A percentile compares a stretch with the other conserved stretches of the same genome.
phyloP scores from a whole-genome alignment of 2,797 vertebrate genomes.

The Lacerta viridis region DNA sequence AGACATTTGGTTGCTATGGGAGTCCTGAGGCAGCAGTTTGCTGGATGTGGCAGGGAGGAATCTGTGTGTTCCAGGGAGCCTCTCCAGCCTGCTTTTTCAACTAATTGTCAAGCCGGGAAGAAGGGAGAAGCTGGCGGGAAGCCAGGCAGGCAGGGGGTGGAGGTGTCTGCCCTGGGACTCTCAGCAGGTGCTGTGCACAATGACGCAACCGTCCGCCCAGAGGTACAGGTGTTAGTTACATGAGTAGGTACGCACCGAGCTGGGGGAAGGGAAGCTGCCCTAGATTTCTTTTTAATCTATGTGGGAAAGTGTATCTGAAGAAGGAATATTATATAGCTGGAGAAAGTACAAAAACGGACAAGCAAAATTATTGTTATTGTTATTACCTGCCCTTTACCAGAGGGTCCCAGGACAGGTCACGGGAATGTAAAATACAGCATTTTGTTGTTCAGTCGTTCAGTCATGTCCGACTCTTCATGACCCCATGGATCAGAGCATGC shows the following conservation, averaged over 20 bases:
- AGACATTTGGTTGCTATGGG: conserved; percentile 49
- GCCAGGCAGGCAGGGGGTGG: conserved; percentile 11
- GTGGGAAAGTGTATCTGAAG: neutral
- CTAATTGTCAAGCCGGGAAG: conserved; percentile 31
- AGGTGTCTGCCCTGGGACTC: conserved; percentile 21
- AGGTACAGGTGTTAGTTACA: conserved; percentile 22
- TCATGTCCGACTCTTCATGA: too few species aligned
- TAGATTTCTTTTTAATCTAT: neutral
- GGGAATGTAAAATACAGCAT: too few species aligned
- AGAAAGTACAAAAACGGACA: neutral
- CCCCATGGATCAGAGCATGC: too few species aligned
- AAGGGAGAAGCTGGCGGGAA: conserved; percentile 3
- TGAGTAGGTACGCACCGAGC: neutral
- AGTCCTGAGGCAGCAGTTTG: conserved; percentile 27
- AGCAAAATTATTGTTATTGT: too few species aligned
- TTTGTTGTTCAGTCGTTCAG: too few species aligned
- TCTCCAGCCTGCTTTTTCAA: conserved; percentile 3
- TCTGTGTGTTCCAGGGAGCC: neutral
- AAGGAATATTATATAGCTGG: neutral
- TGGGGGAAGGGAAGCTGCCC: neutral
- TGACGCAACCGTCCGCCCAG: conserved; percentile 33
- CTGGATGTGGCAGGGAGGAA: conserved; percentile 16
- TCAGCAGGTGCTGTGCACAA: conserved; percentile 20
- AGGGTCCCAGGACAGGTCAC: too few species aligned
- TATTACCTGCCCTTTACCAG: too few species aligned